Percentiles rank a stretch among this genome's conserved stretches.
Evolutionary conservation across 1,140 invertebrate species (phyloP).

Genomic region (Acromyrmex charruanus): DNA sequence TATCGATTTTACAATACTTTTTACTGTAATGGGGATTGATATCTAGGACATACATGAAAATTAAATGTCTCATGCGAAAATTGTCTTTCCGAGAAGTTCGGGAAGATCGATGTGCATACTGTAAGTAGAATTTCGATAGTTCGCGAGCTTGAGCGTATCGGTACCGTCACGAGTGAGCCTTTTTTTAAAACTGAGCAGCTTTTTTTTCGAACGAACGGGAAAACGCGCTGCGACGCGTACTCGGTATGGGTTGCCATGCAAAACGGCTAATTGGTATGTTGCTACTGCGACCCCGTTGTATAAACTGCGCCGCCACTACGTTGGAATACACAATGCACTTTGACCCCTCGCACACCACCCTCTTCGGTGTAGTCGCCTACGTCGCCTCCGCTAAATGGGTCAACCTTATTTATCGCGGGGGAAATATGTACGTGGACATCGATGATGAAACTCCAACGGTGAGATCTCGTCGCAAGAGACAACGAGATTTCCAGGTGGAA

Average conservation of each 20-base stretch:
- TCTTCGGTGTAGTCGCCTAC: conserved; percentile 28
- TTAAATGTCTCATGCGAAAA: conserved; percentile 18
- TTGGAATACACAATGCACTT: conserved; percentile 78
- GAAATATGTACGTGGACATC: conserved; percentile 46
- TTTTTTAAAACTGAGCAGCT: conserved; percentile 15
- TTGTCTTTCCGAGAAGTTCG: neutral
- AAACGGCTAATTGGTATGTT: conserved; percentile 82
- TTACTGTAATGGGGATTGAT: neutral
- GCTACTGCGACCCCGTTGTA: conserved; percentile 73
- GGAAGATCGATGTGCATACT: conserved; percentile 16
- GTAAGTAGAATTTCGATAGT: conserved; percentile 3
- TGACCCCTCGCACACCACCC: conserved; percentile 56
- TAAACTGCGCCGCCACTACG: conserved; percentile 73
- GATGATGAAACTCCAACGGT: conserved; percentile 43
- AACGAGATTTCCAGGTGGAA: conserved; percentile 49
- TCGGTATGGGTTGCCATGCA: conserved; percentile 70
- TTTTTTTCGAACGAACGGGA: conserved; percentile 53
- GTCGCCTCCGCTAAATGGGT: conserved; percentile 68
- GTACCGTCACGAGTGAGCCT: neutral
- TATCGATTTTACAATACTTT: conserved; percentile 13
- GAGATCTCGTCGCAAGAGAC: conserved; percentile 45
- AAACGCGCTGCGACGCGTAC: conserved; percentile 63
- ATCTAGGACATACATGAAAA: conserved; percentile 15
- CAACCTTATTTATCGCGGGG: conserved; percentile 74
- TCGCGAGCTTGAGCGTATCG: conserved; percentile 6